phyloP scores from a whole-genome alignment of 2,888 invertebrate genomes.

The Archips crataeganus region DNA sequence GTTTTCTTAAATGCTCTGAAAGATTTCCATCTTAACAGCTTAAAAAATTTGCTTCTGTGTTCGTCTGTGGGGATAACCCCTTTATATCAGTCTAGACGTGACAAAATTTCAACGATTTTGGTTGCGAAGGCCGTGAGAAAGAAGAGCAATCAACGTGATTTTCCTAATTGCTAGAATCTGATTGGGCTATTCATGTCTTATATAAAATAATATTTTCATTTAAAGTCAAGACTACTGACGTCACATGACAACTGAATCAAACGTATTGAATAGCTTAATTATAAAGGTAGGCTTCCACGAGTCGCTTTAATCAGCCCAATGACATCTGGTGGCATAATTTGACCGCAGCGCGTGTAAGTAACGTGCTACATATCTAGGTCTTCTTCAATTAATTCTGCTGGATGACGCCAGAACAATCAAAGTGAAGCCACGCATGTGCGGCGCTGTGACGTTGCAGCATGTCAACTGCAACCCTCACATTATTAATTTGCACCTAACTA shows the following conservation, averaged over 20 bases:
- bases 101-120: slow-evolving; percentile 9
- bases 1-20: slow-evolving; percentile 73
- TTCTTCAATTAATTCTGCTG: slow-evolving; percentile 77
- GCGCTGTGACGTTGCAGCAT: slow-evolving; percentile 60
- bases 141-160: slow-evolving; percentile 7
- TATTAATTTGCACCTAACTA: slow-evolving; percentile 75
- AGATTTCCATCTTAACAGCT: slow-evolving; percentile 82
- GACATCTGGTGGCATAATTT: slow-evolving; percentile 25
- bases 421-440: slow-evolving; percentile 50
- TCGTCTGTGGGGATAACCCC: slow-evolving; percentile 50
- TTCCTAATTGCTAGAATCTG: slow-evolving; percentile 13
- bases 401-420: slow-evolving; percentile 62
- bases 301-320: slow-evolving; percentile 26
- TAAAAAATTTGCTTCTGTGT: slow-evolving; percentile 69
- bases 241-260: slow-evolving; percentile 26
- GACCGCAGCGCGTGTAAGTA: slow-evolving; percentile 41
- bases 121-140: slow-evolving; percentile 13
- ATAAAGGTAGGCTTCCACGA: slow-evolving; percentile 29
- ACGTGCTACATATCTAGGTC: slow-evolving; percentile 60
- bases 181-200: slow-evolving; percentile 21
- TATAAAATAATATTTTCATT: slow-evolving; percentile 11
- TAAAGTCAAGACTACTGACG: slow-evolving; percentile 19
- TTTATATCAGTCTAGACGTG: slow-evolving; percentile 44
- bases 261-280: slow-evolving; percentile 31
- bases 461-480: slow-evolving; percentile 78